Base-by-base conservation (phyloP, 2,113 vertebrate species). In the Casuarius casuarius region DNA sequence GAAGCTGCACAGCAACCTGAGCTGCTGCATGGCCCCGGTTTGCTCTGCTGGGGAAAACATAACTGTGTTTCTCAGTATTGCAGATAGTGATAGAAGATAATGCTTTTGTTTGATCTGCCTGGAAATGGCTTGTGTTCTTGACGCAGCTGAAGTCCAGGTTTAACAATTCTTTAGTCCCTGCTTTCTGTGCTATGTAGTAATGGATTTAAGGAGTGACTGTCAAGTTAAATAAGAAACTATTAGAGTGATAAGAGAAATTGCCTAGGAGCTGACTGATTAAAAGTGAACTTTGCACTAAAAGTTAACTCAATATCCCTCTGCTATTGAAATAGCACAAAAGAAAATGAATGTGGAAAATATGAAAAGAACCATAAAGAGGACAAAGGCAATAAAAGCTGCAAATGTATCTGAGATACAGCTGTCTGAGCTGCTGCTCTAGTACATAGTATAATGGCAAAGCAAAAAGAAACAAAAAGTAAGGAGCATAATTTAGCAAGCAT, bases 251-350 rank as follows among this genome's bases (percentile, higher is more conserved):
- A 85, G 49, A 94, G 71, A 58, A 66, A 70, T 5, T 49, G 10
- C n/a, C 49, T 25, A 22, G 42, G 76, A 89, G 68, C 29, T 42
- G 70, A 52, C 25, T 58, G 17, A 38, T 79, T 66, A 40, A 58
- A 71, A 83, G 16, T 86, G 94, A 83, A 85, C 84, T 94, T 93
- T 85, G 87, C 13, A 77, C 90, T 66, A 26, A 16, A 66, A 31
- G 7, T 40, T 90, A 40, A n/a, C 23, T 70, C 54, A 31, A 0
- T 73, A 70, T 58, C 1, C 0, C n/a, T 22, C 19, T 1, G 0
- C 56, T 49, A 13, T 5, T 56, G 46, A 82, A 97, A 65, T 40
- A 10, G 19, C 75, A 35, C 58, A n/a, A 8, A 44, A 78, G 49
- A 52, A 79, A 62, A 89, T 10, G 17, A 48, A 48, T 7, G 2